Percentiles rank a stretch among this genome's conserved stretches.
Conservation (phyloP, 1,140 invertebrate species). For the Cydia pomonella region DNA sequence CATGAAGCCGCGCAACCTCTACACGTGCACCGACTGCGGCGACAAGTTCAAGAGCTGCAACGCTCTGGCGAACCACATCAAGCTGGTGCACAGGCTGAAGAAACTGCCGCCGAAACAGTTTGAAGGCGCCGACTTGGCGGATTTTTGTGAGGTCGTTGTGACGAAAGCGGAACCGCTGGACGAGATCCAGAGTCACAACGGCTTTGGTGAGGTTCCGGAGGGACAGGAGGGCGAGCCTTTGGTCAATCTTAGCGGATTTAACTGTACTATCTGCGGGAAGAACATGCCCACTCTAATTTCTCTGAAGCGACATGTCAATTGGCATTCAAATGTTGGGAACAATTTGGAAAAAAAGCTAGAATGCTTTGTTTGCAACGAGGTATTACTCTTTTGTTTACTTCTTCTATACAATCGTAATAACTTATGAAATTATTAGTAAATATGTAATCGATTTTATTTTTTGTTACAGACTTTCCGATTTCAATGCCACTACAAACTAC, state of each 20-base stretch:
- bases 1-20: constrained; percentile 72
- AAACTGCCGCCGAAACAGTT: constrained; percentile 42
- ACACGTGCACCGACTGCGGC: constrained; percentile 69
- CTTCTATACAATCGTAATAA: background rate
- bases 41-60: constrained; percentile 71
- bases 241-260: constrained; percentile 63
- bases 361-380: constrained; percentile 73
- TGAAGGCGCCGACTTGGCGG: constrained; percentile 58
- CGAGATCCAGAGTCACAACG: constrained; percentile 71
- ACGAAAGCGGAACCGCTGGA: constrained; percentile 74
- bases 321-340: constrained; percentile 65
- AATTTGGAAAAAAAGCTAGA: constrained; percentile 59
- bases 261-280: constrained; percentile 70
- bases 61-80: constrained; percentile 65
- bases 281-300: constrained; percentile 67
- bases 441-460: constrained; percentile 35
- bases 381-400: constrained; percentile 43
- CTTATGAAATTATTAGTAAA: background rate
- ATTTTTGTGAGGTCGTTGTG: constrained; percentile 81
- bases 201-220: constrained; percentile 62
- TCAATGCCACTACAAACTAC: constrained; percentile 72
- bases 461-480: constrained; percentile 70
- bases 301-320: constrained; percentile 69
- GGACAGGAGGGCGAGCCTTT: constrained; percentile 41
- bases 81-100: constrained; percentile 64